phyloP scores from a whole-genome alignment of 2,888 invertebrate species.

The Hyposoter dolosus region DNA sequence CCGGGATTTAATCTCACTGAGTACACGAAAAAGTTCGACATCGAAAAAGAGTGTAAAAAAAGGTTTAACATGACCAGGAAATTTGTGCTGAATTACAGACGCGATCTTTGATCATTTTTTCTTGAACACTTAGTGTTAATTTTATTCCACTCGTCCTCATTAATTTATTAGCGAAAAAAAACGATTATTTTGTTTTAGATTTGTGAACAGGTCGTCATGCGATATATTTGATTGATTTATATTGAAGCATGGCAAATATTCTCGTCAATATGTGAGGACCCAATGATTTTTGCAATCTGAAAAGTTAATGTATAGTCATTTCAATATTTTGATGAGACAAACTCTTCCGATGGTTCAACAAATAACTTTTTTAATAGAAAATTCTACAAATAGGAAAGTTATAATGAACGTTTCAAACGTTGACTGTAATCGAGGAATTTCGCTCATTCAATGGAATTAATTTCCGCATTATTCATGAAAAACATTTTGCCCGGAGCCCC shows the following conservation, averaged over 20 bases:
- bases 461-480: neutral
- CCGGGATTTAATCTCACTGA: conserved; percentile 58
- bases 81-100: conserved; percentile 15
- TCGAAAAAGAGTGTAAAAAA: conserved; percentile 29
- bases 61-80: conserved; percentile 27
- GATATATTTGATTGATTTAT: too few species aligned
- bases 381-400: too few species aligned
- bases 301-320: too few species aligned
- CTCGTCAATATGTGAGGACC: too few species aligned
- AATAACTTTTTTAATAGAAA: too few species aligned
- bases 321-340: too few species aligned
- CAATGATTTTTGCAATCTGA: too few species aligned
- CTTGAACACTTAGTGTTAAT: conserved; percentile 31
- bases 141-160: neutral
- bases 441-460: neutral
- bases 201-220: neutral
- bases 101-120: conserved; percentile 52
- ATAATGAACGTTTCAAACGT: neutral
- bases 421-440: neutral
- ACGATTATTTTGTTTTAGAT: neutral
- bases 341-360: too few species aligned
- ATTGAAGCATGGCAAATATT: too few species aligned
- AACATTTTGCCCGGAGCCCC: neutral
- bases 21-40: conserved; percentile 54
- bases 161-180: neutral